Evolutionary conservation across 2,888 invertebrate species (phyloP), one percentile per base, ranked within the genome.

Genomic region (Patella pellucida): DNA sequence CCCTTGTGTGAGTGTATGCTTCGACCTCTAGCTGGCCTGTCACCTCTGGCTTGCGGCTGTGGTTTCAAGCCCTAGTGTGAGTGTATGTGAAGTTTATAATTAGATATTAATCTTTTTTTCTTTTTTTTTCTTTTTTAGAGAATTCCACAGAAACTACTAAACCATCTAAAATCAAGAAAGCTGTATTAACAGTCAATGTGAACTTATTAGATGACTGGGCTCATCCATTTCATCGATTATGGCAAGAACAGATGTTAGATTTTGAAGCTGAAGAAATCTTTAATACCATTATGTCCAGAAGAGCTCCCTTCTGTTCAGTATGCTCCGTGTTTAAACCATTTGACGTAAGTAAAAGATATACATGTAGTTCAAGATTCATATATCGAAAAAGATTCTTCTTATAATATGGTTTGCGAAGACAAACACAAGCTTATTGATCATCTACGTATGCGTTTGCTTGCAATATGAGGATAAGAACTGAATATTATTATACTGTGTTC

Each of bases 261-360:
- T 90, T 92, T 74, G 88, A 91, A 7, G 88, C 91, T 2, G 91
- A 93, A 76, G 89, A 90, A 79, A 87, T 90, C 0, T 93, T 91
- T 88, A 94, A 94, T 85, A 85, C 90, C 73, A 91, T 90, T 75
- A 91, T 91, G 89, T 92, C 93, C 75, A 89, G 90, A 67, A 89
- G 91, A 72, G 89, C 91, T n/a, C 94, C 94, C 0, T 92, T 93
- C 82, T 94, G 94, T 89, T 91, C 92, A 15, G 89, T 94, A 16
- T 94, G 94, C 84, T 90, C 92, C 5, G 91, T 93, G 14, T 93
- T 94, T 84, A 87, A 86, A 56, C 83, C 85, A 76, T 78, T 85
- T 70, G 81, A 84, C 77, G 88, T 87, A 81, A 83, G 81, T 81
- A 16, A 41, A 41, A 41, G 9, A 41, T 41, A 41, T n/a, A n/a